These are phyloP conservation scores for Malurus cyaneus DNA, from an alignment of 2,113 vertebrate species.

Conservation along the genomic window DNA sequence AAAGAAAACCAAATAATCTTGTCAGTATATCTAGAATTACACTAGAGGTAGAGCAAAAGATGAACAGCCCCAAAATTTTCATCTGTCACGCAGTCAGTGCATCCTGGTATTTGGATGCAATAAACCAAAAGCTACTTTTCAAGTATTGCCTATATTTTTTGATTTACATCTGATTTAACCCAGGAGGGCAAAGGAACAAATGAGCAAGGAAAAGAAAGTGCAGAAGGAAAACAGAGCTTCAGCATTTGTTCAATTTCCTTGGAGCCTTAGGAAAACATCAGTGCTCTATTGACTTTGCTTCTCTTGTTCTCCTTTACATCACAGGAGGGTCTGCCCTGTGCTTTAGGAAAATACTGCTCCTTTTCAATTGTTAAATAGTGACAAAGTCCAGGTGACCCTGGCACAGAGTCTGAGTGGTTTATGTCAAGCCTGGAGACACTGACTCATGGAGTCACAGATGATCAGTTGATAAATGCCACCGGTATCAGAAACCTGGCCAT, in stretches of 20 bases:
- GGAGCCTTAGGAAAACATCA: background rate
- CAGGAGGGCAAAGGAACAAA: background rate
- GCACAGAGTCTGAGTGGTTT: constrained; percentile 34
- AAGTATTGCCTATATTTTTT: background rate
- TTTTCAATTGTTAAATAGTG: constrained; percentile 59
- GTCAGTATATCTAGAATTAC: background rate
- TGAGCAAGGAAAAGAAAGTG: background rate
- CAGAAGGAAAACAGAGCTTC: background rate
- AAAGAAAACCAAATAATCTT: background rate
- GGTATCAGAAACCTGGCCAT: constrained; percentile 49
- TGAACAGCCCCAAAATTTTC: background rate
- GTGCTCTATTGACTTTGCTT: constrained; percentile 8
- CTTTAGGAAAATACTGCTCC: constrained; percentile 36
- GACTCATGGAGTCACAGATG: constrained; percentile 56
- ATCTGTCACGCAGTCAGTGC: background rate
- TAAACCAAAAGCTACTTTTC: background rate
- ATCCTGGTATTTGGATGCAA: background rate
- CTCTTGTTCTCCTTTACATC: background rate
- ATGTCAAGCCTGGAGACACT: constrained; percentile 63
- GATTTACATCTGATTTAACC: background rate
- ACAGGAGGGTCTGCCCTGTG: background rate
- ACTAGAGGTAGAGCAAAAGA: background rate
- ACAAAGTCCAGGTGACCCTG: constrained; percentile 64
- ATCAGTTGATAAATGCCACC: constrained; percentile 60
- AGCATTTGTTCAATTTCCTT: background rate